Evolutionary conservation across 2,888 invertebrate species (phyloP), one percentile per base, ranked within the genome.

Genomic region (Apamea anceps): DNA sequence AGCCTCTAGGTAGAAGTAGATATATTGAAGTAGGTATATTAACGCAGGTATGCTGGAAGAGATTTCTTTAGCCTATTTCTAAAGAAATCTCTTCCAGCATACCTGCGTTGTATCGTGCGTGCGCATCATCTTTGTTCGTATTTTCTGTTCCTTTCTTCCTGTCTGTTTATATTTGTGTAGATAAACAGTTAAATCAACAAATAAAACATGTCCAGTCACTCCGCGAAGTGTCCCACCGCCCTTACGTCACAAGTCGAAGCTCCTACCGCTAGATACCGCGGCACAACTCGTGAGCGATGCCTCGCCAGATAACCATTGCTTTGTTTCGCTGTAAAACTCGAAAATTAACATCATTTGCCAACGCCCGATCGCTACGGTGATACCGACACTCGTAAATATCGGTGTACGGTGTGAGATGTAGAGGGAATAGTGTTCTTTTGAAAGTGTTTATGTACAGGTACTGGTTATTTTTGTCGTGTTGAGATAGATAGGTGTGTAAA

Each of bases 291-390:
- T 96, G 96, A 96, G 95, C 94, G 96, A 96, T 96, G 94, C 93
- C 89, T 93, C 91, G 81, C 85, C 87, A 93, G 96, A 96, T 96
- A 96, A 92, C 94, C 93, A 93, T 94, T 93, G 96, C 96, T 95
- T 96, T 95, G 96, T 96, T 96, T 96, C 96, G 95, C 94, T 96
- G 96, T 95, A 95, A 96, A 95, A 95, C 95, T 95, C 94, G 95
- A 96, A 96, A 96, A 96, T 96, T 96, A 96, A 96, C 96, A 96
- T 96, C 96, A 96, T 96, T 96, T 96, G 96, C 96, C 96, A 96
- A 96, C 95, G 95, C 93, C 93, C 95, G 96, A 96, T 96, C 92
- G 94, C 89, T 89, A 86, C 85, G 89, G 89, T 90, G 96, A 96
- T 96, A 96, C 91, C 84, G 87, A 92, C 92, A 92, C 93, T 91